phyloP scores from a whole-genome alignment of 2,113 vertebrate genomes.

The Corythaixoides concolor region DNA sequence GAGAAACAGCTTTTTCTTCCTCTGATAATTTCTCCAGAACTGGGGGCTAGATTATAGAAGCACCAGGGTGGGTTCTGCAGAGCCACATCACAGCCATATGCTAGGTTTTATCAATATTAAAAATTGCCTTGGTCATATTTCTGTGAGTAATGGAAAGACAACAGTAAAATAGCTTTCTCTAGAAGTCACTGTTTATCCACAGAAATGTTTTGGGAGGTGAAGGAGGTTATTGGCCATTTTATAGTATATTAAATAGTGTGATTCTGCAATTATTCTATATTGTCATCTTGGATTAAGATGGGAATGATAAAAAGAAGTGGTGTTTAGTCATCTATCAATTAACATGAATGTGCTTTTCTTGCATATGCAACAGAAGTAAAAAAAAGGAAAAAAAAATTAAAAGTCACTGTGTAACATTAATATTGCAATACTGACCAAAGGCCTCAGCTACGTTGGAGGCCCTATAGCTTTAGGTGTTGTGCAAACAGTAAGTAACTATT shows the following conservation, averaged over 20 bases:
- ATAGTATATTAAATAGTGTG: not conserved
- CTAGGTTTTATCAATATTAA: not conserved
- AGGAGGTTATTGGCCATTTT: not conserved
- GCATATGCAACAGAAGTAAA: not conserved
- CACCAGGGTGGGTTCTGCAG: not conserved
- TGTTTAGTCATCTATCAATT: not conserved
- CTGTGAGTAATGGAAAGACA: not conserved
- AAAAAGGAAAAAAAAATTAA: not conserved
- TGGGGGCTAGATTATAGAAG: not conserved
- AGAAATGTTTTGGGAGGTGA: not conserved
- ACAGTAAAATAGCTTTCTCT: not conserved
- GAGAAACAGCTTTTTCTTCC: not conserved
- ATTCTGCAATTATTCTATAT: not conserved
- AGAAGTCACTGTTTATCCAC: not conserved
- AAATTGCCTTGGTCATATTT: not conserved
- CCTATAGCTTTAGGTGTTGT: not conserved
- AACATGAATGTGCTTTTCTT: not conserved
- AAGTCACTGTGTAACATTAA: not conserved
- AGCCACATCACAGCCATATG: not conserved
- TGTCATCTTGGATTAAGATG: not conserved
- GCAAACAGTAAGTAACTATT: not conserved
- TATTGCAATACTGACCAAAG: not conserved
- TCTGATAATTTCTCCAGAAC: not conserved
- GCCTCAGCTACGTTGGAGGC: not conserved
- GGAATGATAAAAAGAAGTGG: not conserved